These are phyloP conservation scores for Cetonia aurata DNA, from an alignment of 2,888 invertebrate species.

Conservation along the genomic window DNA sequence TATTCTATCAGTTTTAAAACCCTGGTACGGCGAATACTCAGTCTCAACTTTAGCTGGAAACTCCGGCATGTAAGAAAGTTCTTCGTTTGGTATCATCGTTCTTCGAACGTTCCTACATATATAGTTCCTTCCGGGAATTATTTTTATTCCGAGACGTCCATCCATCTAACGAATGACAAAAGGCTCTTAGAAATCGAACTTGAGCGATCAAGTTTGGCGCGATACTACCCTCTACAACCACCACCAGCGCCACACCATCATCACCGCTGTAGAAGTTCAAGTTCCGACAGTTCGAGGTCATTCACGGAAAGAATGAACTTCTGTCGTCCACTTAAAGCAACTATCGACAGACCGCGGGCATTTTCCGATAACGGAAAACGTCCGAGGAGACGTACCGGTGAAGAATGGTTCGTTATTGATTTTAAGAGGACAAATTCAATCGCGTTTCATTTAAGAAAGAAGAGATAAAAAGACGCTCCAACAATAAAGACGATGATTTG, in stretches of 20 bases:
- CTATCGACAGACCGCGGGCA: neutral
- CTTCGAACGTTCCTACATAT: constrained; percentile 1
- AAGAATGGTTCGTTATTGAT: constrained; percentile 13
- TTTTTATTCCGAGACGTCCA: constrained; percentile 2
- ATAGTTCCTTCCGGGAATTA: neutral
- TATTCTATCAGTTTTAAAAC: constrained; percentile 35
- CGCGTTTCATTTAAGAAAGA: neutral
- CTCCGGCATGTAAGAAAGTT: constrained; percentile 34
- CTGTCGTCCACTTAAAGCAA: constrained; percentile 33
- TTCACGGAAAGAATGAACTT: constrained; percentile 20
- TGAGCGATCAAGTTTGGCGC: constrained; percentile 22
- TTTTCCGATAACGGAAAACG: neutral
- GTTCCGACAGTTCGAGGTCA: neutral
- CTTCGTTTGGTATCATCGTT: constrained; percentile 8
- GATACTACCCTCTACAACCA: neutral
- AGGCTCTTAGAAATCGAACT: constrained; percentile 36
- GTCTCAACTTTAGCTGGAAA: neutral
- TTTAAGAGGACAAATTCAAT: constrained; percentile 2
- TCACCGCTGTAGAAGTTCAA: neutral
- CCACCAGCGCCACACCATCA: too few species aligned
- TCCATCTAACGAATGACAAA: constrained; percentile 39
- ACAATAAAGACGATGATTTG: too few species aligned
- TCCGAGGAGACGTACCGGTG: neutral
- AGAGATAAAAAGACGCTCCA: too few species aligned
- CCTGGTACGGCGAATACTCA: constrained; percentile 6